Percentiles rank a stretch among this genome's conserved stretches.
These are phyloP conservation scores for Eustalomyia histrio DNA, from an alignment of 2,888 invertebrate species.

Conservation along the genomic window DNA sequence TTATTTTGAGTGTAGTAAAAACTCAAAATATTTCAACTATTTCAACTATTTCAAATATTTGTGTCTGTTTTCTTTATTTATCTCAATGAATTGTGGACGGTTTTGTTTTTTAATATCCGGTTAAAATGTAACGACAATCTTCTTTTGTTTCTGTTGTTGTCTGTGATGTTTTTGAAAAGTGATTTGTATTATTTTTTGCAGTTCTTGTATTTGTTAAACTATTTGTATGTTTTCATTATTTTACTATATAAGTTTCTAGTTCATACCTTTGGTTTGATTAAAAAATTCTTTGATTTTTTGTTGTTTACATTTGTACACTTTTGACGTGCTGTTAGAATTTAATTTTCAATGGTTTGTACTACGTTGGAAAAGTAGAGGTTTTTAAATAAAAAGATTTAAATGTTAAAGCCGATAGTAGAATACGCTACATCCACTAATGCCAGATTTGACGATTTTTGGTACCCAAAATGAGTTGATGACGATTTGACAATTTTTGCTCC, in stretches of 20 bases:
- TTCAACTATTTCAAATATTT: too few species aligned
- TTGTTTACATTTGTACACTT: background rate
- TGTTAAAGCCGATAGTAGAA: too few species aligned
- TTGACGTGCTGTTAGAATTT: background rate
- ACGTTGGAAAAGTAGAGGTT: too few species aligned
- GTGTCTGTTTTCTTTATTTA: background rate
- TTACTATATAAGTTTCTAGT: background rate
- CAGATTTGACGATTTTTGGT: too few species aligned
- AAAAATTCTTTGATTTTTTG: conserved; percentile 1
- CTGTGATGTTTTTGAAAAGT: conserved; percentile 36
- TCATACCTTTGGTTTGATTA: background rate
- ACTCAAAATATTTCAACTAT: too few species aligned
- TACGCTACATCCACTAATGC: too few species aligned
- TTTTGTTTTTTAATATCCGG: conserved; percentile 54
- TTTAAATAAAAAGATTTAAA: too few species aligned
- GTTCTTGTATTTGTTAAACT: background rate
- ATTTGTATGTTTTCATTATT: background rate
- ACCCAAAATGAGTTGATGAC: too few species aligned
- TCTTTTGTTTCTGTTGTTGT: background rate
- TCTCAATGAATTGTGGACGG: conserved; percentile 5
- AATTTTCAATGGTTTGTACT: background rate
- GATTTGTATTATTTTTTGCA: conserved; percentile 17
- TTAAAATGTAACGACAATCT: conserved; percentile 27
- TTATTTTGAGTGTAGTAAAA: too few species aligned
- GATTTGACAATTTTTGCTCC: too few species aligned